These are phyloP conservation scores for Eupithecia insigniata DNA, from an alignment of 2,888 invertebrate species.

Conservation along the genomic window DNA sequence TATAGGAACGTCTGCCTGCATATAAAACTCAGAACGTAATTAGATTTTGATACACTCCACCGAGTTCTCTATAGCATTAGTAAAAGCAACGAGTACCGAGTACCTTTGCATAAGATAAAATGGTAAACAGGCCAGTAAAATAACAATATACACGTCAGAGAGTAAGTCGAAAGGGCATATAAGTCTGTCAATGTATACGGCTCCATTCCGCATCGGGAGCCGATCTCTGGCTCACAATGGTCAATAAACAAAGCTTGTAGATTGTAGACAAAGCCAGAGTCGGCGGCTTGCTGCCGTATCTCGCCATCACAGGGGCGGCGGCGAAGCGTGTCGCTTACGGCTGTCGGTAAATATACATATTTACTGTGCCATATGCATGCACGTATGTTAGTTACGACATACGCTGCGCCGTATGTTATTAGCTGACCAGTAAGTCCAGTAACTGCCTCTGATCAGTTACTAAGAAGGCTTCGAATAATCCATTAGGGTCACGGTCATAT, in stretches of 20 bases:
- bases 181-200: slow-evolving; percentile 63
- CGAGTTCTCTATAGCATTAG: slow-evolving; percentile 6
- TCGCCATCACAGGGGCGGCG: slow-evolving; percentile 69
- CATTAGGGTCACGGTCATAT: not conserved
- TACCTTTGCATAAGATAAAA: slow-evolving; percentile 18
- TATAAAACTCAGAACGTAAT: not conserved
- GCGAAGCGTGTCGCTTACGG: slow-evolving; percentile 75
- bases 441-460: slow-evolving; percentile 27
- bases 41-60: slow-evolving; percentile 3
- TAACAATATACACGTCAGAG: slow-evolving; percentile 39
- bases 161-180: slow-evolving; percentile 37
- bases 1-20: not conserved
- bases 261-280: slow-evolving; percentile 72
- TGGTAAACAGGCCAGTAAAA: slow-evolving; percentile 29
- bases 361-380: slow-evolving; percentile 72
- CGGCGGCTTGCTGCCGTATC: slow-evolving; percentile 66
- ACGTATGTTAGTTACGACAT: slow-evolving; percentile 57
- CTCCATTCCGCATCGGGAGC: slow-evolving; percentile 69
- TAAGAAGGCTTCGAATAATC: not conserved
- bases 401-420: slow-evolving; percentile 35
- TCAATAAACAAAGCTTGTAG: slow-evolving; percentile 77
- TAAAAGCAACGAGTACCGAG: not conserved
- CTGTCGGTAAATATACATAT: slow-evolving; percentile 74
- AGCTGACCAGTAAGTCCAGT: slow-evolving; percentile 38
- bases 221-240: slow-evolving; percentile 73